phyloP scores from a whole-genome alignment of 2,888 invertebrate genomes.

The Amiota communis region DNA sequence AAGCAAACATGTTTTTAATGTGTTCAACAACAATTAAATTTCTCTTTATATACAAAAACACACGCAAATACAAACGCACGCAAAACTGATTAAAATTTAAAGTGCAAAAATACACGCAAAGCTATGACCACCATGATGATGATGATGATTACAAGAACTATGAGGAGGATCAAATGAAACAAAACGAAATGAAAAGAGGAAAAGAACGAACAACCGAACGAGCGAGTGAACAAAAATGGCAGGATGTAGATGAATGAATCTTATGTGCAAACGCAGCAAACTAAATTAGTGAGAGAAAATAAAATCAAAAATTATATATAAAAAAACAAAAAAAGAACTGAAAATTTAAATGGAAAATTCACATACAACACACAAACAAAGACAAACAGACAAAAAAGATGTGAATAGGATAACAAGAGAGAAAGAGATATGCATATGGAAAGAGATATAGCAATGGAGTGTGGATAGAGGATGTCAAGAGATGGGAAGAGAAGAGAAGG shows the following conservation, averaged over 20 bases:
- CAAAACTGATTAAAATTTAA: conserved; percentile 57
- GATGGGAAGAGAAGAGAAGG: background rate
- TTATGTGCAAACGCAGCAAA: conserved; percentile 22
- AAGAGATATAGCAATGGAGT: too few relatives aligned
- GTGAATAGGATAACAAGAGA: too few relatives aligned
- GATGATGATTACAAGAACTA: background rate
- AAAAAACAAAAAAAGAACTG: background rate
- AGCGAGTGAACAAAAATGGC: background rate
- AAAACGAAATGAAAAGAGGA: conserved; percentile 12
- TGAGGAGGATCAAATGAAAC: background rate
- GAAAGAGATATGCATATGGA: too few relatives aligned
- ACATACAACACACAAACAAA: background rate
- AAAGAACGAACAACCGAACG: background rate
- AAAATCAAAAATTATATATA: conserved; percentile 12
- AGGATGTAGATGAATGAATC: conserved; percentile 13
- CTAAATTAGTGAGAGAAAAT: conserved; percentile 22
- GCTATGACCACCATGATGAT: too few relatives aligned
- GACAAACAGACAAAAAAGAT: too few relatives aligned
- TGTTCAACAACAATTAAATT: conserved; percentile 59
- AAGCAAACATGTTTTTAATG: conserved; percentile 55
- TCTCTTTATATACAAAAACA: conserved; percentile 45
- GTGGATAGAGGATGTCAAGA: too few relatives aligned
- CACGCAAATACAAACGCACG: conserved; percentile 40
- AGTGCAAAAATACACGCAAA: conserved; percentile 48
- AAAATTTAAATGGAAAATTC: too few relatives aligned